Evolutionary conservation across 2,113 vertebrate genomes (phyloP).

Genomic region (Pyrgilauda ruficollis): DNA sequence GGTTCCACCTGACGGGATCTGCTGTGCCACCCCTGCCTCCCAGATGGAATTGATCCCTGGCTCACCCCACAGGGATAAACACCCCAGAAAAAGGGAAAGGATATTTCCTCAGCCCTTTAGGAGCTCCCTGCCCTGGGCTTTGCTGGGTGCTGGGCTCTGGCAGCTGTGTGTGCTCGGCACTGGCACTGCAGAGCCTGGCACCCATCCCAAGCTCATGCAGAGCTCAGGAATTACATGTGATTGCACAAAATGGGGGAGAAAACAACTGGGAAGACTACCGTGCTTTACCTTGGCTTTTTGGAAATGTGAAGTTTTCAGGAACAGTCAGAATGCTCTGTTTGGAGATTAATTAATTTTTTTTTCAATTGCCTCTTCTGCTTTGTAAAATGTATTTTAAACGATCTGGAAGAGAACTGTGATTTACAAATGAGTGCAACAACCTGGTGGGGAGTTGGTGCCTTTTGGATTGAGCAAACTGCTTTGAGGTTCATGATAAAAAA

Average conservation of each 20-base stretch:
- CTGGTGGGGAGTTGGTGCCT: background rate
- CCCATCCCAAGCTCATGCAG: background rate
- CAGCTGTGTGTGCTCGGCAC: background rate
- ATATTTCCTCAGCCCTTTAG: background rate
- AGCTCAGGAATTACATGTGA: background rate
- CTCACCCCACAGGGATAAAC: background rate
- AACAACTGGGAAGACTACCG: accelerated
- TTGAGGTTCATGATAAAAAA: background rate
- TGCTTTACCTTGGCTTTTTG: background rate
- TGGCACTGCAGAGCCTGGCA: conserved; percentile 16
- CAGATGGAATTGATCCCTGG: background rate
- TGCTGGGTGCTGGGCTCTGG: background rate
- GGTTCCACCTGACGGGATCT: background rate
- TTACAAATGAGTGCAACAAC: background rate
- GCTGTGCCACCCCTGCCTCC: background rate
- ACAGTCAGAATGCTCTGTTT: background rate
- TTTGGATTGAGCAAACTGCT: background rate
- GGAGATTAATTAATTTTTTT: background rate
- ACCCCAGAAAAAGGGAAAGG: background rate
- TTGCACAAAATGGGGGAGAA: background rate
- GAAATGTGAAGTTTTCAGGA: background rate
- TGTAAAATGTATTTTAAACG: background rate
- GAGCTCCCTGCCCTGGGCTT: background rate
- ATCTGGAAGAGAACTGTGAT: background rate
- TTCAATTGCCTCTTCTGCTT: background rate